These are phyloP conservation scores for Cylloceria caligata DNA, from an alignment of 2,888 invertebrate genomes.

Conservation along the genomic window DNA sequence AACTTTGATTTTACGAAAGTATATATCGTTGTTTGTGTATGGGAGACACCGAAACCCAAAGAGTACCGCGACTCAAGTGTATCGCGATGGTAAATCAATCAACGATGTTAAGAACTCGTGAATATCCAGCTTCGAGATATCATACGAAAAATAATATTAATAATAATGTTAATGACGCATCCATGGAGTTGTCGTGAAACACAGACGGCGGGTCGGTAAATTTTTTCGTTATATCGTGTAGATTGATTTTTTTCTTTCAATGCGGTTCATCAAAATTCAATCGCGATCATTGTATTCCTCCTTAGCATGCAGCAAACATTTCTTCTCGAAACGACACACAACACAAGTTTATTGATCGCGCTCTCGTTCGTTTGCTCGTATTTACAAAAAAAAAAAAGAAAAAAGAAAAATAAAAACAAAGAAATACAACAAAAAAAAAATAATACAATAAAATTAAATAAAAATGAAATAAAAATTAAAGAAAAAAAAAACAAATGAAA, in stretches of 20 bases:
- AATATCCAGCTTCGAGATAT: conserved; percentile 38
- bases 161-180: conserved; percentile 19
- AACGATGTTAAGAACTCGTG: neutral
- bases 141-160: conserved; percentile 1
- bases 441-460: conserved; percentile 10
- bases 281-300: conserved; percentile 20
- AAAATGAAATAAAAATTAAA: conserved; percentile 55
- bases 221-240: conserved; percentile 8
- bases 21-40: neutral
- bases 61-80: neutral
- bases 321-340: conserved; percentile 48
- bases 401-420: conserved; percentile 32
- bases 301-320: conserved; percentile 22
- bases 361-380: conserved; percentile 57
- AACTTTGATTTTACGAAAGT: neutral
- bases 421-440: conserved; percentile 41
- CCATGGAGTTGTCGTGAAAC: conserved; percentile 45
- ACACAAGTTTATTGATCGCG: conserved; percentile 44
- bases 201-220: conserved; percentile 69
- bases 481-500: conserved; percentile 58
- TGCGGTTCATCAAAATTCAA: neutral
- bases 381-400: conserved; percentile 37
- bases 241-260: conserved; percentile 12
- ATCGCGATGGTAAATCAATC: neutral
- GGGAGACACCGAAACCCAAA: neutral